These are phyloP conservation scores for Chrysotoxum bicinctum DNA, from an alignment of 2,888 invertebrate species.

Conservation along the genomic window DNA sequence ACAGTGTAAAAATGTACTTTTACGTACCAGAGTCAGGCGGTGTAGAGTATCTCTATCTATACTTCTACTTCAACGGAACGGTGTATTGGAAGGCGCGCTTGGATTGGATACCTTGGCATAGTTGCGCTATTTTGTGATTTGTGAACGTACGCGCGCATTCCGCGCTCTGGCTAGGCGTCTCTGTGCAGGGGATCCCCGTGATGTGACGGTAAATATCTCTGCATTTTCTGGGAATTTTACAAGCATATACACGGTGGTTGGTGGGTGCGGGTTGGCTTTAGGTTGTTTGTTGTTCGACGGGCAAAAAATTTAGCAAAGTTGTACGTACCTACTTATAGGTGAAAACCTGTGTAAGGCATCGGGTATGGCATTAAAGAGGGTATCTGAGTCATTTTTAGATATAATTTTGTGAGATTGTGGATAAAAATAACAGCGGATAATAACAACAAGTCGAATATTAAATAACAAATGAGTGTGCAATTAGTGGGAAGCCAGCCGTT, in stretches of 20 bases:
- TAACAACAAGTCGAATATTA: conserved; percentile 55
- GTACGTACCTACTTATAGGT: background rate
- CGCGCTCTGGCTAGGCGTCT: background rate
- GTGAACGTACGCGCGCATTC: conserved; percentile 52
- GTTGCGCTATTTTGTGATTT: conserved; percentile 57
- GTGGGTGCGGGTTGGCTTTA: conserved; percentile 10
- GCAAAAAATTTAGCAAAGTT: conserved; percentile 19
- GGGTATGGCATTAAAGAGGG: conserved; percentile 4
- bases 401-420: conserved; percentile 59
- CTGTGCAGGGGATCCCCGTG: conserved; percentile 30
- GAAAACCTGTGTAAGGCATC: conserved; percentile 36
- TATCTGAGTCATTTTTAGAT: conserved; percentile 58
- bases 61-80: conserved; percentile 15
- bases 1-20: conserved; percentile 34
- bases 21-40: conserved; percentile 9
- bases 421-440: conserved; percentile 59
- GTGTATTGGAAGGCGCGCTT: conserved; percentile 32
- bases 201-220: conserved; percentile 48
- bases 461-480: conserved; percentile 69
- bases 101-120: conserved; percentile 64
- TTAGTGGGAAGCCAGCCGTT: conserved; percentile 49
- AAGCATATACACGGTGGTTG: background rate
- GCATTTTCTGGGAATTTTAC: conserved; percentile 52
- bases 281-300: conserved; percentile 25
- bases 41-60: background rate